These are phyloP conservation scores for Endomychus coccineus DNA, from an alignment of 2,888 invertebrate genomes.

Conservation along the genomic window DNA sequence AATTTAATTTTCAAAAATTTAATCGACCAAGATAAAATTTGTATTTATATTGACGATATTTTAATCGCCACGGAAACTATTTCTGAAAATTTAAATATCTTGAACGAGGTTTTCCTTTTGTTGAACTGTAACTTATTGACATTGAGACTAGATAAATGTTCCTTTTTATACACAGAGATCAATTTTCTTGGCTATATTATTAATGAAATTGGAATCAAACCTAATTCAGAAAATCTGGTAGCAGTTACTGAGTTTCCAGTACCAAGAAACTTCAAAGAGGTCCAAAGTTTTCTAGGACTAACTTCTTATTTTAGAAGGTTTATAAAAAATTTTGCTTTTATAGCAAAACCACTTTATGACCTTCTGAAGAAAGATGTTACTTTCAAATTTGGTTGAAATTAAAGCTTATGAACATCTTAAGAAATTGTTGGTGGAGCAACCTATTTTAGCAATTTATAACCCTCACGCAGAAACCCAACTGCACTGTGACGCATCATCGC, in stretches of 20 bases:
- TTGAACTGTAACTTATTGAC: no score
- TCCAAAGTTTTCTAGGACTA: constrained; percentile 26
- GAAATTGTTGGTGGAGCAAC: no score
- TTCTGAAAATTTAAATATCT: no score
- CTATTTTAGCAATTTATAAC: constrained; percentile 27
- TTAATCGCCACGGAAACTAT: no score
- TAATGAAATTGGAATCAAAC: constrained; percentile 15
- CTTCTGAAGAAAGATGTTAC: constrained; percentile 21
- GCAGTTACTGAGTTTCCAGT: constrained; percentile 19
- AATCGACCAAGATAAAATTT: no score
- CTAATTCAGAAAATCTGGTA: constrained; percentile 13
- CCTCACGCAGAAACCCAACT: constrained; percentile 28
- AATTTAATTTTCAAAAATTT: no score
- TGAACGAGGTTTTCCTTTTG: no score
- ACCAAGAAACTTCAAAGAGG: constrained; percentile 15
- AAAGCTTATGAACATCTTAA: no score
- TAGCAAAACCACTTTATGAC: constrained; percentile 23
- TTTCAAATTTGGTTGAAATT: constrained; percentile 26
- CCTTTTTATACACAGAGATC: constrained; percentile 21
- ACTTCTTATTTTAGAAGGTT: constrained; percentile 26
- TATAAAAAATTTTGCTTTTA: constrained; percentile 21
- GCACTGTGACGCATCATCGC: constrained; percentile 31
- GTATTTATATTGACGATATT: no score
- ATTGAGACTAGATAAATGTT: constrained; percentile 26
- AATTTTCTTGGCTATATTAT: constrained; percentile 27